phyloP scores from a whole-genome alignment of 2,888 invertebrate species.

The Spicauda simplicius region DNA sequence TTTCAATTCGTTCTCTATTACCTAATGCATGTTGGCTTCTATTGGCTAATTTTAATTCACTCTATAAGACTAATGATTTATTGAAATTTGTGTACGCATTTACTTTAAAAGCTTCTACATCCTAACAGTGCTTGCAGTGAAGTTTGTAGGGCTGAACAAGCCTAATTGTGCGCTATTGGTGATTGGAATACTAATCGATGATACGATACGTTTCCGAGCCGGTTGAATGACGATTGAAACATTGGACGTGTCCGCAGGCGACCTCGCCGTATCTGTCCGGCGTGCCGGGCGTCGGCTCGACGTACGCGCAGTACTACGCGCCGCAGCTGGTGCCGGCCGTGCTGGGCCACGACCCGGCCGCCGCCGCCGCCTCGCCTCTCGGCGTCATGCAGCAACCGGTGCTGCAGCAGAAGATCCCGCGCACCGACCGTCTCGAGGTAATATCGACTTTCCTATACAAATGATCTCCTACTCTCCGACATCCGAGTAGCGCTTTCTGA shows the following conservation, averaged over 20 bases:
- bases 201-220: background rate
- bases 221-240: constrained; percentile 28
- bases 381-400: constrained; percentile 94
- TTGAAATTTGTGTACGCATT: constrained; percentile 17
- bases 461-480: constrained; percentile 33
- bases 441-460: constrained; percentile 42
- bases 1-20: constrained; percentile 57
- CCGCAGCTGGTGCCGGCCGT: constrained; percentile 95
- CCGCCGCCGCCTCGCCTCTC: constrained; percentile 90
- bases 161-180: constrained; percentile 6
- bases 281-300: constrained; percentile 94
- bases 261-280: constrained; percentile 96
- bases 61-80: constrained; percentile 39
- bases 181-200: constrained; percentile 16
- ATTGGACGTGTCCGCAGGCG: constrained; percentile 84
- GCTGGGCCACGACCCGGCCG: constrained; percentile 94
- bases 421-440: constrained; percentile 98
- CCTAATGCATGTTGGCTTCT: constrained; percentile 72
- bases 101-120: constrained; percentile 25
- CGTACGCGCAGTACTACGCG: constrained; percentile 96
- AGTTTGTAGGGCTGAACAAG: constrained; percentile 21
- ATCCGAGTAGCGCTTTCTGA: constrained; percentile 69
- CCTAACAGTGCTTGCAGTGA: constrained; percentile 36
- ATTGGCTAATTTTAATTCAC: constrained; percentile 56
- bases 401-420: constrained; percentile 96